Conservation (phyloP, 2,797 vertebrate species). For the Mormyrus hasselquistii region DNA sequence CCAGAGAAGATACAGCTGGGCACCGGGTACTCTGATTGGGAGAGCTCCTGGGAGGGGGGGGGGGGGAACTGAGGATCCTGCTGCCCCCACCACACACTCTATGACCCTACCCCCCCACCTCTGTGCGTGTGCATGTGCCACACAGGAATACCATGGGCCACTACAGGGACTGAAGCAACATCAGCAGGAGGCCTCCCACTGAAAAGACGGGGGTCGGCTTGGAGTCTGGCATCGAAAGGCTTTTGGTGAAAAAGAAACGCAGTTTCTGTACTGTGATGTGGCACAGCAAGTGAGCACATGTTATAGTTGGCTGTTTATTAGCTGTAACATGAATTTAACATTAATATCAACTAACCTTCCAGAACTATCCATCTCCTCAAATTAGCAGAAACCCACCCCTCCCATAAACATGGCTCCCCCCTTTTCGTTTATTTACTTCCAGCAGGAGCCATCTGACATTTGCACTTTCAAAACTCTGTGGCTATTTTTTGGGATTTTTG, state of each 20-base stretch:
- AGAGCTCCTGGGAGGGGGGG: background rate
- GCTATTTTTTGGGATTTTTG: slow-evolving; percentile 61
- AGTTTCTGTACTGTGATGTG: background rate
- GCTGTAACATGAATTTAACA: background rate
- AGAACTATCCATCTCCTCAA: background rate
- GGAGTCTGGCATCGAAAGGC: background rate
- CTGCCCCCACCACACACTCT: background rate
- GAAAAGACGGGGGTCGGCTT: background rate
- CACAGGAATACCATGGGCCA: background rate
- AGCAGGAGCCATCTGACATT: slow-evolving; percentile 65
- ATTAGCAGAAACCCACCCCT: background rate
- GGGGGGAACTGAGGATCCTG: background rate
- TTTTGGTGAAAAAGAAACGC: background rate
- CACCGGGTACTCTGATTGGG: background rate
- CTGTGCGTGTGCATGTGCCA: background rate
- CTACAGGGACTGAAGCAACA: background rate
- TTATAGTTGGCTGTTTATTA: background rate
- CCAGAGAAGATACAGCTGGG: background rate
- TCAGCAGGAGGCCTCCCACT: background rate
- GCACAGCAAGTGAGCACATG: background rate
- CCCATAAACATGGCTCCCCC: background rate
- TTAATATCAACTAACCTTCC: background rate
- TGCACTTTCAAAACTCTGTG: slow-evolving; percentile 48
- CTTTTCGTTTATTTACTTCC: slow-evolving; percentile 46
- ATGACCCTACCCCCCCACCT: background rate